Base-by-base conservation (phyloP, 2,888 invertebrate species). In the Dione juno region DNA sequence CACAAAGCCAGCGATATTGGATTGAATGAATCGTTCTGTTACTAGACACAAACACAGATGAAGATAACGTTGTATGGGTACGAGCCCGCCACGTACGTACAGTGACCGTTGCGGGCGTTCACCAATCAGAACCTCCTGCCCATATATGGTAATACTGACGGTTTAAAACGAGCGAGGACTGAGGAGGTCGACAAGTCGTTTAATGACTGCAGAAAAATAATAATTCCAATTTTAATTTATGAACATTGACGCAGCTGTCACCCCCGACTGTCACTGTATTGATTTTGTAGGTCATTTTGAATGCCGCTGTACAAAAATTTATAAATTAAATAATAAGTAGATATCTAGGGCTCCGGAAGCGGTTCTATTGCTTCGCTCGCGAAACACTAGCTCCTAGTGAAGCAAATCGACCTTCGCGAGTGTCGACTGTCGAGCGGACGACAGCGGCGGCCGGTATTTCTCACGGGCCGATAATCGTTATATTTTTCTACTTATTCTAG, bases 101-200 rank as follows among this genome's bases (percentile, higher is more conserved):
- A 88, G 88, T 85, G 89, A 93, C 93, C 93, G 94, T 93, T 90
- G 89, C 81, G 79, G 76, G 79, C 79, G 85, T 90, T 83, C 76
- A 92, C 96, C 96, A 96, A 96, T 96, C 94, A 92, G 87, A 89
- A 85, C 80, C 82, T 94, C 95, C 96, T 96, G 95, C 95, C 96
- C 96, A 95, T 96, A 96, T 96, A 96, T 95, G 96, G 96, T 95
- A 95, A 95, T 94, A 94, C 94, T 94, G 94, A 93, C 94, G 93
- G 93, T 93, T 87, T 86, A 83, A 82, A 81, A 80, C 83, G 88
- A 88, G 84, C 88, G 85, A 90, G 93, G 89, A 91, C 92, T 88
- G 92, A 91, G 93, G 89, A 89, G 88, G 75, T 75, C 68, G 69
- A 41, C 66, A 68, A 67, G 64, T 76, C 71, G 72, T 64, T 57